Conservation (phyloP, 92 coral and sea anemone species). For the Umimayanthus kanabou region DNA sequence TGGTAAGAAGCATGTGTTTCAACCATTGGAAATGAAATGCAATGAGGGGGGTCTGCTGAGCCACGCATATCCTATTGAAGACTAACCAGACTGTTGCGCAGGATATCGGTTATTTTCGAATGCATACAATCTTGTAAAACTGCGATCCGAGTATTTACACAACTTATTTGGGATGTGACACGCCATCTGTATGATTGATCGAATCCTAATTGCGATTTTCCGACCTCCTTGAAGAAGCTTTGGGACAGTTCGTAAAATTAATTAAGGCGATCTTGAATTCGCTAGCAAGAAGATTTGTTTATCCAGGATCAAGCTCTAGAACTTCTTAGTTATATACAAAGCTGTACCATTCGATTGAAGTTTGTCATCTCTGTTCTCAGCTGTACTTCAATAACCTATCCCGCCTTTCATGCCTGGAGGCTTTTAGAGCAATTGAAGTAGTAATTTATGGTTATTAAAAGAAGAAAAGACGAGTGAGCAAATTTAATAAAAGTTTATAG, state of each 20-base stretch:
- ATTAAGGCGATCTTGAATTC: slow-evolving; percentile 58
- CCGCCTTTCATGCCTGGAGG: slow-evolving; percentile 29
- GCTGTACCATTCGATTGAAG: slow-evolving; percentile 16
- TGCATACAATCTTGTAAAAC: slow-evolving; percentile 70
- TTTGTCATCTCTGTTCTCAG: slow-evolving; percentile 4
- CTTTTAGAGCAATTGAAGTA: not conserved
- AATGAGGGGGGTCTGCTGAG: slow-evolving; percentile 31
- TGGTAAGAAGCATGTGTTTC: slow-evolving; percentile 21
- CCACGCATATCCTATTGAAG: slow-evolving; percentile 30
- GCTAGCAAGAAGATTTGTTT: slow-evolving; percentile 37
- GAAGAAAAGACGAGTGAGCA: slow-evolving; percentile 19
- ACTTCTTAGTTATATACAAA: not conserved
- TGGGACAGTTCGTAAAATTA: slow-evolving; percentile 56
- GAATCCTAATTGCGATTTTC: slow-evolving; percentile 61
- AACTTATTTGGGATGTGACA: slow-evolving; percentile 69
- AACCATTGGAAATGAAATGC: slow-evolving; percentile 1
- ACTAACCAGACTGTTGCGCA: slow-evolving; percentile 16
- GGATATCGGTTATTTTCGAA: slow-evolving; percentile 43
- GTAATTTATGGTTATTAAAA: slow-evolving; percentile 31
- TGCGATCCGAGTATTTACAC: slow-evolving; percentile 67
- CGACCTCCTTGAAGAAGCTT: slow-evolving; percentile 88
- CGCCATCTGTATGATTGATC: slow-evolving; percentile 77
- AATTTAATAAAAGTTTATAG: slow-evolving; percentile 32
- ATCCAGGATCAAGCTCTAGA: slow-evolving; percentile 30
- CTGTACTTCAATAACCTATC: not conserved